Evolutionary conservation across 2,797 vertebrate genomes (phyloP).

Genomic region (Poeciliopsis gracilis): DNA sequence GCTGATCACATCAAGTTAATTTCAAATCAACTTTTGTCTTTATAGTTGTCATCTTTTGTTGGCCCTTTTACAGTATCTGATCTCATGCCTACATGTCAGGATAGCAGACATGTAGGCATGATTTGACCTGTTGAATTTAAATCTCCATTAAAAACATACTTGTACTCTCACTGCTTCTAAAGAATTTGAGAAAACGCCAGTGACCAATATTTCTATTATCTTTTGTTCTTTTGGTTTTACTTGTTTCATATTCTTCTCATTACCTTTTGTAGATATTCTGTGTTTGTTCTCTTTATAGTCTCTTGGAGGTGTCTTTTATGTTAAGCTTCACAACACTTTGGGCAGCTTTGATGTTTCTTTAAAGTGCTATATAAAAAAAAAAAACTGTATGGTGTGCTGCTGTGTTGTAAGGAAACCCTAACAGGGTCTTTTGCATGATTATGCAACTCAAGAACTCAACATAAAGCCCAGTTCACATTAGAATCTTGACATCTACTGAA

Average conservation of each 20-base stretch:
- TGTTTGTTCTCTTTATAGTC: neutral
- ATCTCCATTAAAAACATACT: neutral
- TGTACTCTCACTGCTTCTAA: neutral
- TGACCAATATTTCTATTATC: neutral
- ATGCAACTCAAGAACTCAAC: slow-evolving; percentile 48
- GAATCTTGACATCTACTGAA: slow-evolving; percentile 67
- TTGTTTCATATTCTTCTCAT: neutral
- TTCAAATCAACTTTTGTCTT: neutral
- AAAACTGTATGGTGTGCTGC: neutral
- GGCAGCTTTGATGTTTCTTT: neutral
- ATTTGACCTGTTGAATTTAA: neutral
- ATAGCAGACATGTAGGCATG: too few species aligned
- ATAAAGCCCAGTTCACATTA: slow-evolving; percentile 54
- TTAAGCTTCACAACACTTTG: neutral
- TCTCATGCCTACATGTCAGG: neutral
- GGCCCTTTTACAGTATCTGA: neutral
- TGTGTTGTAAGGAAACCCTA: slow-evolving; percentile 44
- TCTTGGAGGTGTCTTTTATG: neutral
- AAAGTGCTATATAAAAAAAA: neutral
- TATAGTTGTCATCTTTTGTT: neutral
- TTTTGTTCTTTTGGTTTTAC: neutral
- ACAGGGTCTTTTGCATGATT: slow-evolving; percentile 52
- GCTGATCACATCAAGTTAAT: neutral
- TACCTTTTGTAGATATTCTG: neutral
- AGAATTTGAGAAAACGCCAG: neutral